These are phyloP conservation scores for Thymelicus lineola DNA, from an alignment of 2,888 invertebrate genomes.

Conservation along the genomic window DNA sequence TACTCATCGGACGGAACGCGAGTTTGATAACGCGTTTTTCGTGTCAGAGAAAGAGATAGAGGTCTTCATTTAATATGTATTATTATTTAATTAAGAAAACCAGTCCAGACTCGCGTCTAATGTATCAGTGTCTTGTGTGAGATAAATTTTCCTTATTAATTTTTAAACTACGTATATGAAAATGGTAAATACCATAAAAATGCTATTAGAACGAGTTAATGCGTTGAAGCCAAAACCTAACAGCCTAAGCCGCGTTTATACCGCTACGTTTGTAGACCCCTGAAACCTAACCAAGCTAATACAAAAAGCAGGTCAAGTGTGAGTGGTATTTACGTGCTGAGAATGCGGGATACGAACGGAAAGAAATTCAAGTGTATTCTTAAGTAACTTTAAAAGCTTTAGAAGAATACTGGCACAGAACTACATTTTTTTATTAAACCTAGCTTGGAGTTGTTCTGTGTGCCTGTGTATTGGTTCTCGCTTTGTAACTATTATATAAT, in stretches of 20 bases:
- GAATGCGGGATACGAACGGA: constrained; percentile 34
- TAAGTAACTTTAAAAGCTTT: constrained; percentile 38
- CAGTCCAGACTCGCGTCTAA: too few species aligned
- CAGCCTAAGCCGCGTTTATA: neutral
- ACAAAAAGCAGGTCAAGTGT: constrained; percentile 36
- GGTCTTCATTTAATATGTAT: too few species aligned
- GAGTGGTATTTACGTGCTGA: constrained; percentile 38
- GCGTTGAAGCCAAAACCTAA: neutral
- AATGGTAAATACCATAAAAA: too few species aligned
- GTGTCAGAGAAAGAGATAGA: too few species aligned
- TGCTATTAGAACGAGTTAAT: too few species aligned
- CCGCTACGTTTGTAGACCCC: neutral
- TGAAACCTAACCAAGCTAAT: constrained; percentile 32
- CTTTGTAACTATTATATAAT: neutral
- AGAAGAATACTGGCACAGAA: constrained; percentile 9
- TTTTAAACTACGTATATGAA: too few species aligned
- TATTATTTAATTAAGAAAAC: too few species aligned
- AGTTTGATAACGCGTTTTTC: neutral
- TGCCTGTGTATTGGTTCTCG: neutral
- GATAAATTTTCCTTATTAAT: too few species aligned
- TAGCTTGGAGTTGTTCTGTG: neutral
- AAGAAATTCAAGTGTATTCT: constrained; percentile 34
- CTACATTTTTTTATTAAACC: constrained; percentile 20
- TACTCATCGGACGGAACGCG: neutral
- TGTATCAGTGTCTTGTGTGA: too few species aligned